Conservation (phyloP, 2,888 invertebrate genomes). For the Pollenia angustigena region DNA sequence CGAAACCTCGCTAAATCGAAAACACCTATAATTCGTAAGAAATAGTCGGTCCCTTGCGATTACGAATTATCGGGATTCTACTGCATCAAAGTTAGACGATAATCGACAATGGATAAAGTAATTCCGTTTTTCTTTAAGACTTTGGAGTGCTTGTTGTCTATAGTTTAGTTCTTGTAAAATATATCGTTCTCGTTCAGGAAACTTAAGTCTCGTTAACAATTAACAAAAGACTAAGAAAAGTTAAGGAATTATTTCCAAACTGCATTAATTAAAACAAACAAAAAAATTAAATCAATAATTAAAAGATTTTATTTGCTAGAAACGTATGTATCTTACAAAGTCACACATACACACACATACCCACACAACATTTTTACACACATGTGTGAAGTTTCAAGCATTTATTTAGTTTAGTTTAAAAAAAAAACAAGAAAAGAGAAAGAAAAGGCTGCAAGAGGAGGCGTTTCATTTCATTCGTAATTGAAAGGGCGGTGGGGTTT, state of each 20-base stretch:
- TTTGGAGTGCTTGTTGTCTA: neutral
- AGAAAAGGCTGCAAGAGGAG: no score
- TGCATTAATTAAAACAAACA: neutral
- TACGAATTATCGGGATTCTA: no score
- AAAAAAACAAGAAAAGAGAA: no score
- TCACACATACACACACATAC: no score
- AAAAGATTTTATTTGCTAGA: neutral
- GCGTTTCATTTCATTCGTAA: no score
- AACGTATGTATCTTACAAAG: no score
- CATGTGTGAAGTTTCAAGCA: no score
- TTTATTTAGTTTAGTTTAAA: no score
- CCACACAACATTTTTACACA: neutral
- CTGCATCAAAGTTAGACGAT: conserved; percentile 34
- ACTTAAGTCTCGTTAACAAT: conserved; percentile 16
- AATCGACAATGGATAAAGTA: conserved; percentile 40
- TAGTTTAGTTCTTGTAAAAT: neutral
- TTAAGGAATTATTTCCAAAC: neutral
- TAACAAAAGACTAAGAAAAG: neutral
- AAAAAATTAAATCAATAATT: neutral
- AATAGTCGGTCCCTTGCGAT: no score
- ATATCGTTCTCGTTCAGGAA: neutral
- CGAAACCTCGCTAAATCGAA: no score
- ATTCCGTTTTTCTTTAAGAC: neutral
- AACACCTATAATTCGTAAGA: no score
- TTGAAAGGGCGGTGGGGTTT: no score